phyloP scores from a whole-genome alignment of 2,888 invertebrate genomes.

The Leptogaster cylindrica region DNA sequence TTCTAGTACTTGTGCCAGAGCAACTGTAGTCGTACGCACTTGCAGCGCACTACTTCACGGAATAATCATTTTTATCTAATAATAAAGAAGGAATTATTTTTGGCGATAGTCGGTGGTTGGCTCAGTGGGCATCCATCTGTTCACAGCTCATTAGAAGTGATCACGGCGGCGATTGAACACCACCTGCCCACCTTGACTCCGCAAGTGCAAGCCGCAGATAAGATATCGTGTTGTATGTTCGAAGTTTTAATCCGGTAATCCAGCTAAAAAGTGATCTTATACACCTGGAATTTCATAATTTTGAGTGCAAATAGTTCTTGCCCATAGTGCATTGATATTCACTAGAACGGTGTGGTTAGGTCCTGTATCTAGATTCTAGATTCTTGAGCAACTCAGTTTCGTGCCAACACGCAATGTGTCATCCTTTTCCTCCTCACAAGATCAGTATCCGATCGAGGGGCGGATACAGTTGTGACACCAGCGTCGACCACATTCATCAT shows the following conservation, averaged over 20 bases:
- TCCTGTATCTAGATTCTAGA: no score
- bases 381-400: no score
- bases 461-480: no score
- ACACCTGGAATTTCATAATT: constrained; percentile 4
- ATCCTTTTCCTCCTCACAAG: no score
- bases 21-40: constrained; percentile 26
- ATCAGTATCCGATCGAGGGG: no score
- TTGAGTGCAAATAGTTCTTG: no score
- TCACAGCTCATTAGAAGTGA: no score
- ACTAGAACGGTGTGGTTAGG: no score
- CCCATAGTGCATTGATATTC: no score
- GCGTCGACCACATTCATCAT: no score
- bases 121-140: background rate
- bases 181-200: background rate
- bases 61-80: constrained; percentile 1
- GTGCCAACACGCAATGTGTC: no score
- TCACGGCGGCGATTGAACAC: background rate
- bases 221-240: constrained; percentile 1
- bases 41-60: constrained; percentile 9
- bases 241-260: constrained; percentile 3
- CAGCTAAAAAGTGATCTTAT: background rate
- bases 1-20: constrained; percentile 3
- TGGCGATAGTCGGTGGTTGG: constrained; percentile 8
- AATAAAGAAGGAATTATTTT: constrained; percentile 10
- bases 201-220: constrained; percentile 13